These are phyloP conservation scores for Drosophila helvetica DNA, from an alignment of 2,888 invertebrate species.

Conservation along the genomic window DNA sequence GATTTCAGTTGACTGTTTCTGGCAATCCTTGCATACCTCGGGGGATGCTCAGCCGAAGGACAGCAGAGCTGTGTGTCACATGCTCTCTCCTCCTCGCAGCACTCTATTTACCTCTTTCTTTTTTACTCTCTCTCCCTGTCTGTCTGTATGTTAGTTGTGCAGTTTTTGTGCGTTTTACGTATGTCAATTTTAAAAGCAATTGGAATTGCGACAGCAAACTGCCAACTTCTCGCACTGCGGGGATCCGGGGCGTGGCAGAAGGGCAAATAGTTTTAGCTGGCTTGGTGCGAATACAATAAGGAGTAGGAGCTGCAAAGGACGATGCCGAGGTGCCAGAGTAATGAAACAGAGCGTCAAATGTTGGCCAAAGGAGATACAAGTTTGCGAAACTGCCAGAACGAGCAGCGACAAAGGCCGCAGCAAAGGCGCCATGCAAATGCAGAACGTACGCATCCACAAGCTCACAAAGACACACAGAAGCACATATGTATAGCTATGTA, in stretches of 20 bases:
- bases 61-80: slow-evolving; percentile 13
- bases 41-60: slow-evolving; percentile 33
- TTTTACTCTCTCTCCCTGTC: not conserved
- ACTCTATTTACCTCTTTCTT: not conserved
- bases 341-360: slow-evolving; percentile 41
- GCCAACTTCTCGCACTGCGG: slow-evolving; percentile 26
- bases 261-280: slow-evolving; percentile 38
- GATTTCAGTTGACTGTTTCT: slow-evolving; percentile 58
- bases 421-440: slow-evolving; percentile 14
- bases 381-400: slow-evolving; percentile 28
- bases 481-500: slow-evolving; percentile 5
- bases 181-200: slow-evolving; percentile 72
- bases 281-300: not conserved
- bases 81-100: not conserved
- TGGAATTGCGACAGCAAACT: slow-evolving; percentile 56
- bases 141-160: slow-evolving; percentile 24
- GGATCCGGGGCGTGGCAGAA: slow-evolving; percentile 16
- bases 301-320: slow-evolving; percentile 1
- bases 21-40: slow-evolving; percentile 50
- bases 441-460: slow-evolving; percentile 9
- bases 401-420: slow-evolving; percentile 23
- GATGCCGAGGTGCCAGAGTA: slow-evolving; percentile 19
- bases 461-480: slow-evolving; percentile 1
- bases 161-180: slow-evolving; percentile 45
- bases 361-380: slow-evolving; percentile 35